phyloP scores from a whole-genome alignment of 92 coral and sea anemone species.

The Phymanthus crucifer region DNA sequence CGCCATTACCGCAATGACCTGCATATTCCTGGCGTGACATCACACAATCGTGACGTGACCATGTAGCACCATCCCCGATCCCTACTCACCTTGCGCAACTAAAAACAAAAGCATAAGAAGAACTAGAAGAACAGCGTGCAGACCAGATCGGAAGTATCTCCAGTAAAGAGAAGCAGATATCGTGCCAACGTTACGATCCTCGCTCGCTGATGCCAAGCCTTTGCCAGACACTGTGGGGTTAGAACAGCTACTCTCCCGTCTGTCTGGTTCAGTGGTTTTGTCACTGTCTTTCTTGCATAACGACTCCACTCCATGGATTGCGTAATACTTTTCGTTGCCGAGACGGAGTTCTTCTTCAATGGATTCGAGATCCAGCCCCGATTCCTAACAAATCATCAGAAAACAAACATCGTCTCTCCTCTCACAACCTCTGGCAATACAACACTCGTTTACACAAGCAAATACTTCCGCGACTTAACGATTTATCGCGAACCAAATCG shows the following conservation, averaged over 20 bases:
- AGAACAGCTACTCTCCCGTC: conserved; percentile 67
- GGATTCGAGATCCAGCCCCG: conserved; percentile 81
- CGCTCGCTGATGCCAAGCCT: conserved; percentile 61
- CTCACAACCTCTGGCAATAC: too few species aligned
- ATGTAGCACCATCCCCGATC: too few species aligned
- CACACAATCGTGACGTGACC: too few species aligned
- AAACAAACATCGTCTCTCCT: too few species aligned
- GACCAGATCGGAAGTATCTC: conserved; percentile 82
- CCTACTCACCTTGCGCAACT: conserved; percentile 74
- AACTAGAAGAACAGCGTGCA: conserved; percentile 65
- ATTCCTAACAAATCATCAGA: conserved; percentile 39
- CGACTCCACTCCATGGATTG: conserved; percentile 51
- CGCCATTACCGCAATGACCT: too few species aligned
- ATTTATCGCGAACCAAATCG: too few species aligned
- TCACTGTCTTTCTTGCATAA: conserved; percentile 13
- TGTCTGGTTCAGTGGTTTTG: conserved; percentile 24
- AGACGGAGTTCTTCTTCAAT: conserved; percentile 74
- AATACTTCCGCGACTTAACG: too few species aligned
- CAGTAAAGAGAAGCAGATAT: conserved; percentile 75
- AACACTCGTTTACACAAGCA: too few species aligned
- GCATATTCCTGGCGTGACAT: too few species aligned
- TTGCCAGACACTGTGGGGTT: conserved; percentile 26
- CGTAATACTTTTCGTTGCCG: conserved; percentile 75
- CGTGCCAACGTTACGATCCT: conserved; percentile 84
- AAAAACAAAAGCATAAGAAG: conserved; percentile 62